Evolutionary conservation across 2,888 invertebrate species (phyloP).

Genomic region (Diarsia dahlii): DNA sequence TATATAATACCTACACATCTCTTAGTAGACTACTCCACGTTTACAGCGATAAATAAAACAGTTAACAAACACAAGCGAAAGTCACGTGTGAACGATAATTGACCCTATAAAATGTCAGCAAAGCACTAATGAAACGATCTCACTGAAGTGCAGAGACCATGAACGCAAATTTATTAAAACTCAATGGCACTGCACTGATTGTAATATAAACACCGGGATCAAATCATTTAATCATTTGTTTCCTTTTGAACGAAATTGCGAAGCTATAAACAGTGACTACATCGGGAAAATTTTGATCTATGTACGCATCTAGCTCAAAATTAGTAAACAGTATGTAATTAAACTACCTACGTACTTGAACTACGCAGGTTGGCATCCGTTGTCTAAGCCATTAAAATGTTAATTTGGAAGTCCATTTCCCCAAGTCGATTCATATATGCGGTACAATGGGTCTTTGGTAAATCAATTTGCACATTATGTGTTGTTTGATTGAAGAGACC

Average conservation of each 20-base stretch:
- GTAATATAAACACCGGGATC: slow-evolving; percentile 31
- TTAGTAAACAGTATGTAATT: slow-evolving; percentile 21
- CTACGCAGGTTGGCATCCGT: not conserved
- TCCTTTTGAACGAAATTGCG: not conserved
- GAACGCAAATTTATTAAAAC: slow-evolving; percentile 52
- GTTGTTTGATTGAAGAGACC: not conserved
- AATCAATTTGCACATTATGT: not conserved
- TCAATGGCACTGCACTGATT: slow-evolving; percentile 52
- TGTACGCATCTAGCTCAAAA: slow-evolving; percentile 11
- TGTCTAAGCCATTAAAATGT: not conserved
- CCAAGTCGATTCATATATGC: not conserved
- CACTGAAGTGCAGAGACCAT: slow-evolving; percentile 47
- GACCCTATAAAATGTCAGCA: slow-evolving; percentile 39
- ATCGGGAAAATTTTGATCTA: slow-evolving; percentile 17
- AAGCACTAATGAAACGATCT: slow-evolving; percentile 30
- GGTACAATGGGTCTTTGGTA: not conserved
- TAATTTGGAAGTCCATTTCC: slow-evolving; percentile 26
- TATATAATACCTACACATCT: slow-evolving; percentile 13
- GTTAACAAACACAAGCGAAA: slow-evolving; percentile 33
- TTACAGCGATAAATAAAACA: not conserved
- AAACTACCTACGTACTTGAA: not conserved
- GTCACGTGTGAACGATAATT: slow-evolving; percentile 52
- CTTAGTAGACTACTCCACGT: not conserved
- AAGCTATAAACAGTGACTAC: slow-evolving; percentile 3
- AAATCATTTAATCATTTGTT: slow-evolving; percentile 37